phyloP scores from a whole-genome alignment of 2,888 invertebrate genomes.

The Tortrix viridana region DNA sequence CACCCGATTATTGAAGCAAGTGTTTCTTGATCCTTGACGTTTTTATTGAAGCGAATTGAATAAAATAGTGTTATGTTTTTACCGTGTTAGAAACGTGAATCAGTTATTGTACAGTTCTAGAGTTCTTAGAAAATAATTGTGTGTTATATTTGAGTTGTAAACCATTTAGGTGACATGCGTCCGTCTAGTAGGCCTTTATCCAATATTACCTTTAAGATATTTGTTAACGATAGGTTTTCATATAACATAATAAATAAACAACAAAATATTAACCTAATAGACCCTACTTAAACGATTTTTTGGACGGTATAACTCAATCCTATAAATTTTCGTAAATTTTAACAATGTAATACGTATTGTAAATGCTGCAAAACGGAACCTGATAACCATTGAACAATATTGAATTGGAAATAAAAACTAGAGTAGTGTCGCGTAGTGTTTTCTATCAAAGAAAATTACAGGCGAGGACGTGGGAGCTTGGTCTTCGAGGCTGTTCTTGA shows the following conservation, averaged over 20 bases:
- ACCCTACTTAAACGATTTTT: neutral
- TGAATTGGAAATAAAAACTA: conserved; percentile 77
- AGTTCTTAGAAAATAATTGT: no score
- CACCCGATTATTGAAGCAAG: conserved; percentile 74
- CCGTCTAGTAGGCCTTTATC: no score
- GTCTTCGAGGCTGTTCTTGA: conserved; percentile 64
- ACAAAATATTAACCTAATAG: no score
- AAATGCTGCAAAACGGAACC: conserved; percentile 50
- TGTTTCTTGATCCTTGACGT: conserved; percentile 67
- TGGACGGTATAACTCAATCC: neutral
- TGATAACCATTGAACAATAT: conserved; percentile 66
- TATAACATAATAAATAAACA: no score
- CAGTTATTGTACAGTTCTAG: neutral
- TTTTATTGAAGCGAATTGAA: conserved; percentile 73
- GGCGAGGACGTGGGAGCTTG: conserved; percentile 63
- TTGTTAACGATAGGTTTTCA: no score
- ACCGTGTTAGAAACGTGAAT: neutral
- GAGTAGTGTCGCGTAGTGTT: conserved; percentile 68
- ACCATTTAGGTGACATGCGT: no score
- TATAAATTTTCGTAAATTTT: conserved; percentile 13
- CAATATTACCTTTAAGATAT: no score
- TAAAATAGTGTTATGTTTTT: conserved; percentile 56
- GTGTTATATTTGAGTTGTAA: no score
- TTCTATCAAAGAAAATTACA: conserved; percentile 81
- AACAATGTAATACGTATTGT: neutral